Base-by-base conservation (phyloP, 2,113 vertebrate genomes). In the Glaucomys volans region DNA sequence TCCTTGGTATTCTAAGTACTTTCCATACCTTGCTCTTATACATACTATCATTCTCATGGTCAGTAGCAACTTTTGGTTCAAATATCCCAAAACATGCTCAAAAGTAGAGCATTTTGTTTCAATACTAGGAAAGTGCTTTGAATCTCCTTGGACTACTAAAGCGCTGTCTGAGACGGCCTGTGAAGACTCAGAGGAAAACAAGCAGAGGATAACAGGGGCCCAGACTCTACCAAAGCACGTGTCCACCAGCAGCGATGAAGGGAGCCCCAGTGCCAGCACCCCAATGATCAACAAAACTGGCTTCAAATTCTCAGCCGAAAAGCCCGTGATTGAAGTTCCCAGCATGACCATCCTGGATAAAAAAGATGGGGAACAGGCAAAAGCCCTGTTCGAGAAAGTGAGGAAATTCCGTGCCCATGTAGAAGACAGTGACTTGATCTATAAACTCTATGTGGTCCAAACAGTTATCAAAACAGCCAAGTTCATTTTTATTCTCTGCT, bases 21-120 rank as follows among this genome's bases (percentile, higher is more conserved):
- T 99, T 97, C 99, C 99, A 0, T 99, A 99, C 97, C 99, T 99
- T 72, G 99, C 99, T 96, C 99, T 99, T 44, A 99, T 99, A 91
- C 99, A 99, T 97, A 99, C 99, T 54, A 99, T 99, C 76, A 99
- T 99, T 95, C 98, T 99, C 84, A 99, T 99, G 99, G 99, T 99
- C 96, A 99, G 99, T 94, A 99, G 99, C 98, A 99, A 99, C 97
- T 99, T 99, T 98, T 99, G 99, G 99, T 99, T 99, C 98, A 99
- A 99, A 96, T 99, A 99, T 97, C 99, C 99, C 96, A 99, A 99
- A 98, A 99, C 99, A 0, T 99, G 99, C 97, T 99, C 99, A 84
- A 99, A 99, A 98, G 99, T 99, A 11, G 99, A 99, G 97, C 99
- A 99, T 97, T 99, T 99, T 98, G 99, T 99, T 67, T 99, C 99